These are phyloP conservation scores for Apolygus lucorum DNA, from an alignment of 1,140 invertebrate genomes.

Conservation along the genomic window DNA sequence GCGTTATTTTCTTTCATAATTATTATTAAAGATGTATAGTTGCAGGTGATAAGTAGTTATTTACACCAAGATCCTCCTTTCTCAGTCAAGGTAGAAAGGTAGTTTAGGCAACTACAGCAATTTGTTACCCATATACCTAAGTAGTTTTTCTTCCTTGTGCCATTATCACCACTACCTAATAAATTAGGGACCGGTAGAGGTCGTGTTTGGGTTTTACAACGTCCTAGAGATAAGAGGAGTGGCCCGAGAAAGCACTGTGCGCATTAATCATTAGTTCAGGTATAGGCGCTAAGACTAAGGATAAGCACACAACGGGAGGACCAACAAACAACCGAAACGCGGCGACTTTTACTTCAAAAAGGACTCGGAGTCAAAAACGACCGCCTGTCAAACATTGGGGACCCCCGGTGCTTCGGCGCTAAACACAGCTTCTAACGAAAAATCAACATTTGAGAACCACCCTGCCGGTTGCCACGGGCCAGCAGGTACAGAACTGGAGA, in stretches of 20 bases:
- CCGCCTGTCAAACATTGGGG: slow-evolving; percentile 7
- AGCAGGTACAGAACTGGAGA: too few species aligned
- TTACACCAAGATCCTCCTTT: too few species aligned
- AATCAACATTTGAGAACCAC: slow-evolving; percentile 2
- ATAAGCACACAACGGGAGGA: background rate
- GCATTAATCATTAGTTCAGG: slow-evolving; percentile 5
- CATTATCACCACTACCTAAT: too few species aligned
- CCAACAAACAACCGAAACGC: background rate
- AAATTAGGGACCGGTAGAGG: background rate
- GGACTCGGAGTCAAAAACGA: background rate
- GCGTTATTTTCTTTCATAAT: too few species aligned
- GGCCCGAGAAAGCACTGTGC: background rate
- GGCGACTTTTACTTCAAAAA: background rate
- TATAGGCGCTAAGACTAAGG: background rate
- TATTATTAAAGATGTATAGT: too few species aligned
- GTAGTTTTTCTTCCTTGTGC: too few species aligned
- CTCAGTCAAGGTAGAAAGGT: too few species aligned
- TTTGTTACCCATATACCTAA: too few species aligned
- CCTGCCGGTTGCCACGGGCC: background rate
- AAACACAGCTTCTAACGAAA: slow-evolving; percentile 6
- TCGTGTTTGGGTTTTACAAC: background rate
- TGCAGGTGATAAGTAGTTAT: too few species aligned
- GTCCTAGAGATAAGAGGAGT: background rate
- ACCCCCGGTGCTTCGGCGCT: background rate
- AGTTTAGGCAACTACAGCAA: too few species aligned